Evolutionary conservation across 2,113 vertebrate genomes (phyloP).

Genomic region (Scophthalmus maximus): DNA sequence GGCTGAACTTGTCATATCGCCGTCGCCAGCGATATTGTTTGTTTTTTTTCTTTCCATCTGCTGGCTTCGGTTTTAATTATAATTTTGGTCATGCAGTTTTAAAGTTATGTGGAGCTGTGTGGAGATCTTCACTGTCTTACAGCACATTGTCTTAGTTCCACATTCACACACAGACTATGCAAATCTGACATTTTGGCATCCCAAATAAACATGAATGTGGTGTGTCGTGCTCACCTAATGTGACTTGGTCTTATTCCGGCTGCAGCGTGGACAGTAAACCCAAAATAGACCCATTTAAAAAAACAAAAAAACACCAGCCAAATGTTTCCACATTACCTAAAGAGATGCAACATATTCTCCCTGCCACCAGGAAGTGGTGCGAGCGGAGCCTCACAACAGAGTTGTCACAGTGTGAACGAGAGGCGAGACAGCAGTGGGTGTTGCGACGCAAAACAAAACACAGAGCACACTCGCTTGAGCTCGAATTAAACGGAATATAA

Average conservation of each 20-base stretch:
- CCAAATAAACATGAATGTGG: neutral
- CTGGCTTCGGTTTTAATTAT: too few relatives aligned
- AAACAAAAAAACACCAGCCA: too few relatives aligned
- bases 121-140: too few relatives aligned
- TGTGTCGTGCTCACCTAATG: neutral
- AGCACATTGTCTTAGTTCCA: too few relatives aligned
- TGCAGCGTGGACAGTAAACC: neutral
- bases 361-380: constrained; percentile 1
- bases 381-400: constrained; percentile 18
- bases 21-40: too few relatives aligned
- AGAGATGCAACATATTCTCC: constrained; percentile 26
- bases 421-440: constrained; percentile 43
- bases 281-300: constrained; percentile 14
- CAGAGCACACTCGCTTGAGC: neutral
- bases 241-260: neutral
- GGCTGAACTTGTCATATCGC: too few relatives aligned
- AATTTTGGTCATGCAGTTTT: too few relatives aligned
- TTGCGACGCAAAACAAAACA: constrained; percentile 18
- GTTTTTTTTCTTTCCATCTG: too few relatives aligned
- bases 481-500: neutral
- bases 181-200: constrained; percentile 3
- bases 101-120: too few relatives aligned
- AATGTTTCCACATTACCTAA: constrained; percentile 14
- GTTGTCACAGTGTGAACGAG: constrained; percentile 25
- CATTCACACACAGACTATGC: neutral